Evolutionary conservation across 2,113 vertebrate species (phyloP), one percentile per base, ranked within the genome.

Genomic region (Periophthalmodon schlosseri): DNA sequence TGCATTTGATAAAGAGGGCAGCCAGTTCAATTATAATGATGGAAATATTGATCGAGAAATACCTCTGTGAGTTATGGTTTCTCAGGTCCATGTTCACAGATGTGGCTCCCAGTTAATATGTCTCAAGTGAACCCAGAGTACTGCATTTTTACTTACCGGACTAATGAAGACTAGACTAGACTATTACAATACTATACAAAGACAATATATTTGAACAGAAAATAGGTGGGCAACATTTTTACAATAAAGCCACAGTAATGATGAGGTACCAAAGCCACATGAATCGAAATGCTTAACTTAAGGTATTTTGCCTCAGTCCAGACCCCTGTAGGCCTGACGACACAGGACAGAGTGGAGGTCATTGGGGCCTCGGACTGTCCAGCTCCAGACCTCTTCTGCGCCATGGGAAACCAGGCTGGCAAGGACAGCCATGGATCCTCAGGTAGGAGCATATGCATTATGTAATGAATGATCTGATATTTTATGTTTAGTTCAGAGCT

Each of bases 391-490:
- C 36, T 60, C 70, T 78, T 57, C 73, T 82, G 76, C 65, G 90
- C 82, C 80, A 92, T 92, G 91, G 91, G 91, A 69, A 92, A 92
- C 83, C 78, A 85, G 9, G 70, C 69, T 65, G 72, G 86, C 47
- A 92, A 79, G 79, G 89, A 88, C 67, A 36, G 16, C 65, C 82
- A 85, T 14, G 36, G 36, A 47, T 57, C 72, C 13, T 75, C 86
- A 90, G 89, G 89, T 92, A 88, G 9, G 21, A 33, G 58, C 18
- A 14, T 58, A 15, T 24, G 1, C 20, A 10, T 56, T 14, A 20
- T 50, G 47, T 50, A 16, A 28, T 28, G 1, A 28, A 28, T 28
- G 28, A 28, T 28, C 28, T 28, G 28, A 28, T 28, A 3, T 28
- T 28, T 28, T 28, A 3, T 28, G 28, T 28, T 28, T 28, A 28